Percentiles rank a stretch among this genome's conserved stretches.
phyloP scores from a whole-genome alignment of 2,113 vertebrate genomes.

The Peromyscus californicus region DNA sequence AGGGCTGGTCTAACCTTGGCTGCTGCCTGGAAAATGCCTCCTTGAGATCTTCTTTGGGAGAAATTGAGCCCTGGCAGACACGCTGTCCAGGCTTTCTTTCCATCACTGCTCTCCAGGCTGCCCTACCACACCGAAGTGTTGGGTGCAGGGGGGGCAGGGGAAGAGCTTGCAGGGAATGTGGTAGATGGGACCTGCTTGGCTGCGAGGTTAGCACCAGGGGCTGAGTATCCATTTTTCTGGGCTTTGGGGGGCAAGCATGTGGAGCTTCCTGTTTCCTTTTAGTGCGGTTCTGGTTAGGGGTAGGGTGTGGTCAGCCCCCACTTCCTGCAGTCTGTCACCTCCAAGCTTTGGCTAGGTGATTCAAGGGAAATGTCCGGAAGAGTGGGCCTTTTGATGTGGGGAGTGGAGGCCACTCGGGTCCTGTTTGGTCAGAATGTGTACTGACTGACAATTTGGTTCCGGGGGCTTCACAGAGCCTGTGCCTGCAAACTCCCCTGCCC shows the following conservation, averaged over 20 bases:
- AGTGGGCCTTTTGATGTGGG: background rate
- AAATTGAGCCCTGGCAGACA: background rate
- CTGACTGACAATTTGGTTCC: constrained; percentile 22
- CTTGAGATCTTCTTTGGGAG: background rate
- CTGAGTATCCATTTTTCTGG: background rate
- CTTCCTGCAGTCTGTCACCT: background rate
- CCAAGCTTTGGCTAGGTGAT: background rate
- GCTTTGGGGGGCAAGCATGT: background rate
- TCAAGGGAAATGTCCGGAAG: background rate
- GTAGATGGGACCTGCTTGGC: background rate
- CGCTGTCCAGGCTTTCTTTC: background rate
- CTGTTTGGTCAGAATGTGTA: background rate
- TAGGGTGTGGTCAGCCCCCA: background rate
- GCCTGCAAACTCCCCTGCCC: background rate
- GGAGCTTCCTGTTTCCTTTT: background rate
- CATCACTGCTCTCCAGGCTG: background rate
- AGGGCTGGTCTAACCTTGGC: background rate
- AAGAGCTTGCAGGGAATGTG: background rate
- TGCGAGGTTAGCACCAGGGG: background rate
- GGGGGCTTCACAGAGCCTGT: background rate
- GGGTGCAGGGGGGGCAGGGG: too few species aligned
- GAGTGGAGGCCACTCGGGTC: background rate
- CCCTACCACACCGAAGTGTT: background rate
- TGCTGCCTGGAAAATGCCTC: background rate
- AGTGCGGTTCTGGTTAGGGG: background rate